phyloP scores from a whole-genome alignment of 1,140 invertebrate species.

The Oreohelix idahoensis region DNA sequence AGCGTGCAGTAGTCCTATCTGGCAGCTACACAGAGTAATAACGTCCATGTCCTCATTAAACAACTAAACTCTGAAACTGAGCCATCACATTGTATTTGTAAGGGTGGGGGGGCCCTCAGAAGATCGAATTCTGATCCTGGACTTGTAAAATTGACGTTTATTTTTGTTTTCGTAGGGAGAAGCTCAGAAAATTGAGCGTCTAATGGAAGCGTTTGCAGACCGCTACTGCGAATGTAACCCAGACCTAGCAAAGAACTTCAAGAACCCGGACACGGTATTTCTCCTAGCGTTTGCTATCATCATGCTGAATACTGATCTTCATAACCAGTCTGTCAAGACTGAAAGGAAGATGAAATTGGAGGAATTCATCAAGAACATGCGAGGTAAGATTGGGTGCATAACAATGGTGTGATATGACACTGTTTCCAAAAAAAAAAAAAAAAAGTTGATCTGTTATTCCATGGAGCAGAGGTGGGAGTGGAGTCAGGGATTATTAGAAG shows the following conservation, averaged over 20 bases:
- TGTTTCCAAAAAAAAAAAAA: no score
- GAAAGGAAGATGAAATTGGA: slow-evolving; percentile 96
- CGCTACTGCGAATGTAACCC: slow-evolving; percentile 95
- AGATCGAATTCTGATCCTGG: no score
- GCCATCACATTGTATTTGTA: no score
- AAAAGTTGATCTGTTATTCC: no score
- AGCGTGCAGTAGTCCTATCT: no score
- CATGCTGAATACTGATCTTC: slow-evolving; percentile 98
- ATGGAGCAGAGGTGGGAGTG: no score
- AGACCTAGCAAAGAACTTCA: slow-evolving; percentile 78
- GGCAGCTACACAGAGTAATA: background rate
- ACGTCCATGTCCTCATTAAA: no score
- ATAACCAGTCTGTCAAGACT: slow-evolving; percentile 95
- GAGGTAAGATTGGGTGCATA: slow-evolving; percentile 78
- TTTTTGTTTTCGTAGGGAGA: slow-evolving; percentile 79
- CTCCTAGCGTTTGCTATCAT: slow-evolving; percentile 98
- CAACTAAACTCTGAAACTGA: no score
- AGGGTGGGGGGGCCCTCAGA: no score
- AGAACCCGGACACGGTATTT: slow-evolving; percentile 84
- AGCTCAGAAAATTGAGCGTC: slow-evolving; percentile 97
- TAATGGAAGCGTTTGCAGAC: slow-evolving; percentile 96
- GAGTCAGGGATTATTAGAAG: no score
- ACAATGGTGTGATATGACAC: no score
- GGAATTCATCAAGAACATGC: slow-evolving; percentile 96
- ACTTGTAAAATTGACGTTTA: no score